phyloP scores from a whole-genome alignment of 1,140 invertebrate species.

The Maconellicoccus hirsutus region DNA sequence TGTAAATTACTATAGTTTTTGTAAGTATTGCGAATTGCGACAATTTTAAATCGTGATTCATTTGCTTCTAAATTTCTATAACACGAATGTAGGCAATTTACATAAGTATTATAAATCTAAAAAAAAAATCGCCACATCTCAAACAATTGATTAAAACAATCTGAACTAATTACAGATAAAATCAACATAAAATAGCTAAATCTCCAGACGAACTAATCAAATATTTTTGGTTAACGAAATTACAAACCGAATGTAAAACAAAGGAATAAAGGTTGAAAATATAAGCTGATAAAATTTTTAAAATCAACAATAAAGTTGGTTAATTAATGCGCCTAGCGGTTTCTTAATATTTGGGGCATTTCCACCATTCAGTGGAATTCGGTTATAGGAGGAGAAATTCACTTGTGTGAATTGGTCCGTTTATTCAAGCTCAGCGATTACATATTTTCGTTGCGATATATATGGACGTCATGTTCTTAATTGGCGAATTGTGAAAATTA shows the following conservation, averaged over 20 bases:
- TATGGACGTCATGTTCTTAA: conserved; percentile 4
- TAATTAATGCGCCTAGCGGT: neutral
- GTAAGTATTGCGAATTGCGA: too few relatives aligned
- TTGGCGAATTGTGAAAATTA: neutral
- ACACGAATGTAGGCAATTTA: too few relatives aligned
- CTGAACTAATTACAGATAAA: neutral
- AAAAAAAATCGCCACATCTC: neutral
- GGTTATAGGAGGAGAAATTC: too few relatives aligned
- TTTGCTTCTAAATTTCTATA: too few relatives aligned
- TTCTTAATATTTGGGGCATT: neutral
- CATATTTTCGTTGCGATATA: neutral
- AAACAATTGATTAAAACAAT: neutral
- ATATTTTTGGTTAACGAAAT: neutral
- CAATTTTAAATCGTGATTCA: too few relatives aligned
- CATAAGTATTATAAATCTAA: neutral
- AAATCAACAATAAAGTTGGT: neutral
- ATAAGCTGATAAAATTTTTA: neutral
- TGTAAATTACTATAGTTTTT: too few relatives aligned
- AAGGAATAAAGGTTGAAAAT: neutral
- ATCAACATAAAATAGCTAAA: neutral
- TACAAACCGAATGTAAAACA: neutral
- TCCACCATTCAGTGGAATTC: neutral
- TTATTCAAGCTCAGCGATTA: neutral
- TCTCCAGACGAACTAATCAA: neutral
- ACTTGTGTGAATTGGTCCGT: neutral